These are phyloP conservation scores for Aix galericulata DNA, from an alignment of 2,113 vertebrate genomes.

Conservation along the genomic window DNA sequence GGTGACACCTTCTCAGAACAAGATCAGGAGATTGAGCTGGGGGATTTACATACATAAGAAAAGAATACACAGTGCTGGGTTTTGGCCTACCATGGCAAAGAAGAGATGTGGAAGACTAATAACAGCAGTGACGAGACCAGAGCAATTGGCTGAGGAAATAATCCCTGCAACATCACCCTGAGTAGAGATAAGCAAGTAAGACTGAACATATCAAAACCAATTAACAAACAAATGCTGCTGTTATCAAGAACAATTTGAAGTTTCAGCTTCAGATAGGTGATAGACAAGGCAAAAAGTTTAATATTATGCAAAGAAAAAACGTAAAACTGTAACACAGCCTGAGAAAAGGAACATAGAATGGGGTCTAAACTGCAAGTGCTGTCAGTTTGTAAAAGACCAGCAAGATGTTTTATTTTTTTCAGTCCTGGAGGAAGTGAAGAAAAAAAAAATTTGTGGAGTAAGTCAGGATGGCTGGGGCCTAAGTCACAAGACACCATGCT, in stretches of 20 bases:
- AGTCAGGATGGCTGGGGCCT: background rate
- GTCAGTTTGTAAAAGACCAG: background rate
- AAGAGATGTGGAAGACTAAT: background rate
- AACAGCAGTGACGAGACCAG: background rate
- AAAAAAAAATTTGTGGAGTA: background rate
- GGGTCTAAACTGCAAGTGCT: background rate
- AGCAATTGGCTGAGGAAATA: background rate
- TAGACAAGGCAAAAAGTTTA: background rate
- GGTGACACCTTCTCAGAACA: background rate
- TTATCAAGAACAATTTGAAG: background rate
- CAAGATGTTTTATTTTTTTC: background rate
- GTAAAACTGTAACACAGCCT: background rate
- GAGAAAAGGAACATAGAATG: background rate
- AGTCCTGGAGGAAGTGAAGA: background rate
- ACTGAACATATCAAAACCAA: background rate
- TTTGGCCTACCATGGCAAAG: background rate
- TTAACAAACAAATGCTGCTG: background rate
- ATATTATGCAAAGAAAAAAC: background rate
- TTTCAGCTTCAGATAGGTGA: background rate
- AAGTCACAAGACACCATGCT: background rate
- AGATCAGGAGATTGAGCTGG: background rate
- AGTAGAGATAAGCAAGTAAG: background rate
- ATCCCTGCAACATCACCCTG: background rate
- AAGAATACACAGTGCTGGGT: background rate
- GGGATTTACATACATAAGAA: background rate